These are phyloP conservation scores for Megatriorchis doriae DNA, from an alignment of 2,113 vertebrate species.

Conservation along the genomic window DNA sequence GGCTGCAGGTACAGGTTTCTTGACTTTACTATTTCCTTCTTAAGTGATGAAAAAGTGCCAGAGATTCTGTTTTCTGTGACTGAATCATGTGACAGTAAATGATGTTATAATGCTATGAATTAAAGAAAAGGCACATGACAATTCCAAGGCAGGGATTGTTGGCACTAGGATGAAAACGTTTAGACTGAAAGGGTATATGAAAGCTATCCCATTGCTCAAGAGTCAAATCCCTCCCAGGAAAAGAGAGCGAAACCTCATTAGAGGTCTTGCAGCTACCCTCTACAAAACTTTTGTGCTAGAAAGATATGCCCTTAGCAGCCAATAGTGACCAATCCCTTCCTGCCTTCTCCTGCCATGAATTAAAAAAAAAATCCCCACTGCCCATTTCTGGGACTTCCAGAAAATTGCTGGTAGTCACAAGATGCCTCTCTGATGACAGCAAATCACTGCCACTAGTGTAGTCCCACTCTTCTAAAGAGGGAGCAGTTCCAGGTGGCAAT, in stretches of 20 bases:
- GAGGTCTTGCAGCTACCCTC: not conserved
- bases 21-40: not conserved
- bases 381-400: not conserved
- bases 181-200: not conserved
- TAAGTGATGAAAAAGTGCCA: not conserved
- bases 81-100: not conserved
- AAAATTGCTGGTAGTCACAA: not conserved
- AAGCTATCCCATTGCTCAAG: not conserved
- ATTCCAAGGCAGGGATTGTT: not conserved
- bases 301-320: accelerated
- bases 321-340: not conserved
- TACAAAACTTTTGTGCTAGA: not conserved
- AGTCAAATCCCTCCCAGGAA: not conserved
- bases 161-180: not conserved
- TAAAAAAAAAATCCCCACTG: accelerated
- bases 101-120: not conserved
- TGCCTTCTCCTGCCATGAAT: not conserved
- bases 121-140: not conserved
- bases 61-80: not conserved
- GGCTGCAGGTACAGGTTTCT: not conserved
- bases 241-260: not conserved
- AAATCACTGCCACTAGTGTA: not conserved
- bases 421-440: not conserved
- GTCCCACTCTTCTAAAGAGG: not conserved
- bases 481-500: not conserved